Percentiles rank a stretch among this genome's conserved stretches.
phyloP scores from a whole-genome alignment of 2,113 vertebrate genomes.

The Psephotus haematonotus region DNA sequence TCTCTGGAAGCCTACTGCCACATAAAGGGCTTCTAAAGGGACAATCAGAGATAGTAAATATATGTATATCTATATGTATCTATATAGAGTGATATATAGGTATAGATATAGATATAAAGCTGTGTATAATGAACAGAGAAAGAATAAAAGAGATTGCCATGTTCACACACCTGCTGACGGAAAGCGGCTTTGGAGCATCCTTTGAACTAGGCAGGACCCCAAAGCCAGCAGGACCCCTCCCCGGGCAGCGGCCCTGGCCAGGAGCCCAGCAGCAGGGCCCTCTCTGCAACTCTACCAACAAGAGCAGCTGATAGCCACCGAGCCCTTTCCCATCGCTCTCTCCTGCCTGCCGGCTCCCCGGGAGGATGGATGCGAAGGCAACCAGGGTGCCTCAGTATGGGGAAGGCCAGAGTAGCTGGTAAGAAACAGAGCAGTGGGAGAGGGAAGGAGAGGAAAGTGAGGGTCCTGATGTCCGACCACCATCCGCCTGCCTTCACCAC shows the following conservation, averaged over 20 bases:
- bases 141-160: conserved; percentile 78
- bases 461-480: not conserved
- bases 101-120: conserved; percentile 75
- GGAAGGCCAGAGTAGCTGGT: conserved; percentile 33
- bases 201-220: conserved; percentile 74
- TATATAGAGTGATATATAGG: conserved; percentile 75
- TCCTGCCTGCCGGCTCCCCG: not conserved
- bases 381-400: not conserved
- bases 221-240: conserved; percentile 71
- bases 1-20: conserved; percentile 98
- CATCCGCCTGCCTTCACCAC: conserved; percentile 1
- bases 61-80: conserved; percentile 74
- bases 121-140: conserved; percentile 80
- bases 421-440: conserved; percentile 21
- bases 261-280: conserved; percentile 63
- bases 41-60: conserved; percentile 75
- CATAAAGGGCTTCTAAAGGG: conserved; percentile 89
- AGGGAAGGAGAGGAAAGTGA: not conserved
- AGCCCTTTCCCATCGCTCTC: not conserved
- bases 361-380: conserved; percentile 39
- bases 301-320: conserved; percentile 33
- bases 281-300: conserved; percentile 55
- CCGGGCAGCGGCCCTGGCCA: conserved; percentile 37
- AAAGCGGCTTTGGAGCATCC: conserved; percentile 78
- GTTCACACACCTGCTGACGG: conserved; percentile 82